Evolutionary conservation across 2,113 vertebrate species (phyloP).

Genomic region (Sterrhoptilus dennistouni): DNA sequence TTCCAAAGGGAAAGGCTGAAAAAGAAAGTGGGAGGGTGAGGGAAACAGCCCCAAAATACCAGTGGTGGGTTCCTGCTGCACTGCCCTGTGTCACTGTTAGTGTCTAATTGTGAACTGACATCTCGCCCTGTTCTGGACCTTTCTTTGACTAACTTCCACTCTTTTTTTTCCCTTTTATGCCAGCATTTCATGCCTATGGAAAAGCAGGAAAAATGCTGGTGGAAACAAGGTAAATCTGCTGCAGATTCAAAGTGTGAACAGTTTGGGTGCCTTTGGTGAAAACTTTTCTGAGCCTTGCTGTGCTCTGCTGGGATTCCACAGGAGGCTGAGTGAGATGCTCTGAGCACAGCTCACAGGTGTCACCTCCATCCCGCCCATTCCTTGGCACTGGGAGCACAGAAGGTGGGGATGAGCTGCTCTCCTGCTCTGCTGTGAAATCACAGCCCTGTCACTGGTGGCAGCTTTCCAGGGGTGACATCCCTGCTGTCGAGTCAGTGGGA

Average conservation of each 20-base stretch:
- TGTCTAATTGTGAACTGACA: background rate
- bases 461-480: background rate
- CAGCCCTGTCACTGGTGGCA: background rate
- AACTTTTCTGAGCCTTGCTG: background rate
- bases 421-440: background rate
- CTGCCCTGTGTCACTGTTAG: background rate
- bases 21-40: background rate
- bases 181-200: slow-evolving; percentile 94
- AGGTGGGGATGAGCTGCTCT: background rate
- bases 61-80: background rate
- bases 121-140: background rate
- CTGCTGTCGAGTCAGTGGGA: background rate
- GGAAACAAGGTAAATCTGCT: slow-evolving; percentile 85
- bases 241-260: background rate
- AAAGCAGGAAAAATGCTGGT: slow-evolving; percentile 93
- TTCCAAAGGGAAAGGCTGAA: background rate
- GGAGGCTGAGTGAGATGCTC: background rate
- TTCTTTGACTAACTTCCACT: background rate
- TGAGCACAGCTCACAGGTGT: background rate
- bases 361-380: background rate
- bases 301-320: background rate
- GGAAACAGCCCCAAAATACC: background rate
- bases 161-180: background rate
- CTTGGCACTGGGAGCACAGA: background rate
- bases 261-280: background rate